Evolutionary conservation across 2,797 vertebrate species (phyloP).

Genomic region (Eidolon dupreanum): DNA sequence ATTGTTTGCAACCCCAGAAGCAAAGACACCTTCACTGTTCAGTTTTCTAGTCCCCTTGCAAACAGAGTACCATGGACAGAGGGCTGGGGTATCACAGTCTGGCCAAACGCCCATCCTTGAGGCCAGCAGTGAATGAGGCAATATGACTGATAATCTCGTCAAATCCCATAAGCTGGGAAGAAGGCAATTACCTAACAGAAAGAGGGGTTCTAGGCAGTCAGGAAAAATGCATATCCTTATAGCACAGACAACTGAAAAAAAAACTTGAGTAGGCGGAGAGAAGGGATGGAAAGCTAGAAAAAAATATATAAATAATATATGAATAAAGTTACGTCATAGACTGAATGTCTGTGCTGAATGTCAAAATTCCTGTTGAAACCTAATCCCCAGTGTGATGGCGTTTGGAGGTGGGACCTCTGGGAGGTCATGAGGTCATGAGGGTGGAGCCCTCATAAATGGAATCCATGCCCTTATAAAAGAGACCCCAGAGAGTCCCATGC

Average conservation of each 20-base stretch:
- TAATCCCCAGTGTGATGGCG: not conserved
- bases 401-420: not conserved
- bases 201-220: not conserved
- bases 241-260: constrained; percentile 10
- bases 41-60: not conserved
- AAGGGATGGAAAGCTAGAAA: not conserved
- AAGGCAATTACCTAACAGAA: not conserved
- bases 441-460: not conserved
- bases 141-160: not conserved
- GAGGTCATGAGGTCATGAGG: not conserved
- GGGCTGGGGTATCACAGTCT: not conserved
- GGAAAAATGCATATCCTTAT: not conserved
- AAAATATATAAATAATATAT: not conserved
- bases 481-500: not conserved
- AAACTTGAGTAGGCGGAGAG: not conserved
- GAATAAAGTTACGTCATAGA: not conserved
- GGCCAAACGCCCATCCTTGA: not conserved
- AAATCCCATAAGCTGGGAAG: not conserved
- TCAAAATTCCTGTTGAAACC: not conserved
- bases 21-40: not conserved
- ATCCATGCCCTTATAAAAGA: not conserved
- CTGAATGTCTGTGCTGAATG: not conserved
- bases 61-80: not conserved
- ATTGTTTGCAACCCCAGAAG: not conserved
- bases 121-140: not conserved